Base-by-base conservation (phyloP, 1,140 invertebrate species). In the Drosophila pallidifrons region DNA sequence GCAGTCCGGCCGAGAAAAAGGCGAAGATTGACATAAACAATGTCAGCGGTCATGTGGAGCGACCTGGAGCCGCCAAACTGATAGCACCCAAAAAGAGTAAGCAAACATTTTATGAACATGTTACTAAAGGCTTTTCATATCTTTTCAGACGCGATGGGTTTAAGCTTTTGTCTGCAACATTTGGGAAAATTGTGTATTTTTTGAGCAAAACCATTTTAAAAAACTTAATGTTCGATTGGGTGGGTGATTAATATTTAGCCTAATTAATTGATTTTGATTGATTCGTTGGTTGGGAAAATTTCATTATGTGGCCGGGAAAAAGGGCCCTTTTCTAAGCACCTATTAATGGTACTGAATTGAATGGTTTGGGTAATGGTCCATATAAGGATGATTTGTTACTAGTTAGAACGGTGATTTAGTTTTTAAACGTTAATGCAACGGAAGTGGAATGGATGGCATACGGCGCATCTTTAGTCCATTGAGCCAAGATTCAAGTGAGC, bases 71-170 rank as follows among this genome's bases (percentile, higher is more conserved):
- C 64, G 97, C 97, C 72, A 98, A 98, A 94, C 93, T 97, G 47
- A 97, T 97, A 86, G 95, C 97, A 74, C 94, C 96, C 69, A 97
- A 97, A 71, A 97, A 97, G 95, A 96, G 97, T 98, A 96, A 97
- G 97, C 96, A 94, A 94, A 76, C 61, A 45, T 30, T 8, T 5
- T 13, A 11, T 28, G 30, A 74, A 73, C 46, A 51, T 51, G 7
- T 58, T 78, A 91, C 59, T 92, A 92, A 92, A 51, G 49, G 32
- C 93, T 81, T 95, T 95, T 82, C 93, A 32, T 83, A 55, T 79
- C 61, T 77, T 78, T 79, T 8, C 85, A 91, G 38, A 15, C 77
- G 16, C 64, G 59, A 38, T 45, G 65, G 89, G 80, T 87, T 90
- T 91, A 91, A 88, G 78, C 79, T 82, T 91, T 89, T 77, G 64